Base-by-base conservation (phyloP, 2,888 invertebrate species). In the Tanypteryx hageni region DNA sequence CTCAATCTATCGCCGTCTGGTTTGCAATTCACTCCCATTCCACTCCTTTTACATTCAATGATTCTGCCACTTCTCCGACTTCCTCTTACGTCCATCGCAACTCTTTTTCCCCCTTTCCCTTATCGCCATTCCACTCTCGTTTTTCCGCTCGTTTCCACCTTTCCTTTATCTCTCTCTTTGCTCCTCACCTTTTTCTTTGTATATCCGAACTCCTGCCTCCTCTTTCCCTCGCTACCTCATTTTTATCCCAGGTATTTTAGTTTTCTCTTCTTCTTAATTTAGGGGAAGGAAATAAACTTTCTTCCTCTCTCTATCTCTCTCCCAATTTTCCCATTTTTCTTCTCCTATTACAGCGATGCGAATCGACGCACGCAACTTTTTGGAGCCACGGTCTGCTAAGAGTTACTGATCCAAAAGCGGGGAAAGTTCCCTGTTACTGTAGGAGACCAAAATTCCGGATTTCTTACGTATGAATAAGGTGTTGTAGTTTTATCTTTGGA, bases 181-280 rank as follows among this genome's bases (percentile, higher is more conserved):
- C 61, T 27, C 44, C n/a, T 64, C 18, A 18, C 16, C 61, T 31
- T 61, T 3, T 27, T 10, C 76, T 8, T 76, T 44, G 3, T 44
- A 3, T 44, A 1, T 44, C 44, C 44, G 44, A 44, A 44, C n/a
- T 27, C 76, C 18, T 1, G n/a, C 68, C 68, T 22, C 10, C 27
- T 76, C 27, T 76, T 76, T 27, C 22, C 22, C 22, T 27, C 44
- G 18, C n/a, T 18, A 64, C 89, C 89, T 89, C 61, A 89, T 89
- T 89, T 89, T 16, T 44, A 89, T 89, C 83, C 56, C n/a, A 57
- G 82, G 57, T 31, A 2, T 44, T 7, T 27, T 44, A 14, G 14
- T 11, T 89, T 89, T 64, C n/a, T 68, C 18, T 9, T 9, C n/a
- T 61, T n/a, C 3, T n/a, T 27, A 44, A 64, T 89, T 44, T 64